Evolutionary conservation across 2,113 vertebrate genomes (phyloP).

Genomic region (Paralichthys olivaceus): DNA sequence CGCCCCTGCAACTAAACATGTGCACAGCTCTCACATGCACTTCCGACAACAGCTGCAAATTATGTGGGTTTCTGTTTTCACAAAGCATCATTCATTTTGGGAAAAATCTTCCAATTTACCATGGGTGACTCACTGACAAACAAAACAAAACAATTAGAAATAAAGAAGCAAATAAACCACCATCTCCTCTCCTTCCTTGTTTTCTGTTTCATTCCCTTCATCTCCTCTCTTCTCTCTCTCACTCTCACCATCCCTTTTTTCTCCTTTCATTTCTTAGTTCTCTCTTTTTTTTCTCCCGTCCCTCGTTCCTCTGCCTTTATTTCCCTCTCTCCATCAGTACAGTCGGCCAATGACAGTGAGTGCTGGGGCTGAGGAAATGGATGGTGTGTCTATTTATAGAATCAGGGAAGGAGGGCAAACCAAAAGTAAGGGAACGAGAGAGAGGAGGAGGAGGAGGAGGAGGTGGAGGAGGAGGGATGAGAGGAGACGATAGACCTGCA

Average conservation of each 20-base stretch:
- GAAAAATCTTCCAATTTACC: constrained; percentile 1
- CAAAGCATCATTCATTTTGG: constrained; percentile 13
- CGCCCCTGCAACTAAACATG: not conserved
- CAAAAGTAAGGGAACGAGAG: constrained; percentile 72
- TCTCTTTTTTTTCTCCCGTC: constrained; percentile 1
- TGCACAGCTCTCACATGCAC: constrained; percentile 35
- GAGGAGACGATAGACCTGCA: constrained; percentile 72
- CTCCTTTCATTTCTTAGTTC: not conserved
- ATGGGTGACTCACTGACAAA: not conserved
- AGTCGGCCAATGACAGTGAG: constrained; percentile 51
- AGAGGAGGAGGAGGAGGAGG: constrained; percentile 52
- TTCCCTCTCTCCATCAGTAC: constrained; percentile 66
- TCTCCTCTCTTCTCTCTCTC: not conserved
- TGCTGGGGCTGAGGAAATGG: constrained; percentile 74
- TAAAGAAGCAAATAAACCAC: not conserved
- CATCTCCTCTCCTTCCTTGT: not conserved
- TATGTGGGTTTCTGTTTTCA: constrained; percentile 1
- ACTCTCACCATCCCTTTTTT: not conserved
- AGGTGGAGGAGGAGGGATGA: constrained; percentile 51
- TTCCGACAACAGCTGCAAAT: not conserved
- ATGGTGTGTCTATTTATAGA: constrained; percentile 86
- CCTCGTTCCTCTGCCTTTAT: constrained; percentile 35
- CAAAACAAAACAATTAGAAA: not conserved
- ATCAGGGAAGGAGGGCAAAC: constrained; percentile 80
- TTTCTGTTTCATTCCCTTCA: not conserved